Base-by-base conservation (phyloP, 2,888 invertebrate species). In the Gonocerus acuteangulatus region DNA sequence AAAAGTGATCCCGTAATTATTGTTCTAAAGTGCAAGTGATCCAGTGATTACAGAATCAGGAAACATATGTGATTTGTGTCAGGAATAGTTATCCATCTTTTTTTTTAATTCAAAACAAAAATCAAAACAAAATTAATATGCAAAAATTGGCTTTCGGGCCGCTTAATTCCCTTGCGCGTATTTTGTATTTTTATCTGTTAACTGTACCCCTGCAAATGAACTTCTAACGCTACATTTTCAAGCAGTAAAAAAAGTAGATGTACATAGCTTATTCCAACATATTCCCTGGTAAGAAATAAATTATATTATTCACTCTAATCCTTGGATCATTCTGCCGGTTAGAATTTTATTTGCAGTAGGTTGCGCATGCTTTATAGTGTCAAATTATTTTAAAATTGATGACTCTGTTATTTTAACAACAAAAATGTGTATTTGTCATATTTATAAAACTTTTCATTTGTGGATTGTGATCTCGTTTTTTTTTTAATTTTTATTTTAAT, bases 281-380 rank as follows among this genome's bases (percentile, higher is more conserved):
- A 18, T 51, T 36, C 23, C 36, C 15, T 16, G 23, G 36, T 54
- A 54, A 54, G 54, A 44, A 18, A 13, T 32, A 47, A 22, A 47
- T 11, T 47, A 21, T 21, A 47, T 47, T 13, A 19, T 19, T 32
- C 15, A 57, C 57, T 57, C 6, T 34, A 34, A 54, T 45, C 54
- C 49, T 54, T 42, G 48, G 48, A 61, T 27, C 60, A 42, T 52
- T 19, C 45, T 61, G 36, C 36, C 48, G 62, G 48, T 65, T 60
- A 60, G 65, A 65, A 63, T 65, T 65, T 65, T 62, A 65, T 63
- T 65, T 65, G 65, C 63, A 62, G 60, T 57, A 57, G 57, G 49
- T 44, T 49, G 47, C 61, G 61, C 61, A 61, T 61, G 61, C 54
- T 47, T 34, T 61, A 59, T 48, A 48, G 48, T 59, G 36, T 59